phyloP scores from a whole-genome alignment of 2,888 invertebrate genomes.

The Drosophila pegasa region DNA sequence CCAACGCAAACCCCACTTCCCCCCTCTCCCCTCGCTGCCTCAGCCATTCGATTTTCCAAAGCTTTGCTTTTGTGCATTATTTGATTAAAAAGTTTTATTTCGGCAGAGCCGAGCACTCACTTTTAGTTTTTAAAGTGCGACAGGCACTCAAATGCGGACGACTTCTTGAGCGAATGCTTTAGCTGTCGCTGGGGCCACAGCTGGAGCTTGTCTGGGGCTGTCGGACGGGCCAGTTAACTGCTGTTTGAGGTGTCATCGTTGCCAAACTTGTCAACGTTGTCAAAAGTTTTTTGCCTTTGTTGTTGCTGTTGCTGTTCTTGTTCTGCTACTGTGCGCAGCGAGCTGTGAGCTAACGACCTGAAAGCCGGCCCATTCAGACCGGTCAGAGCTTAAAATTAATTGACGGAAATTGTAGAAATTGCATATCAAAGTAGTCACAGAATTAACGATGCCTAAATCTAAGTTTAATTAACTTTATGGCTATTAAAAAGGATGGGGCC shows the following conservation, averaged over 20 bases:
- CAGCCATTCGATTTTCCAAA: background rate
- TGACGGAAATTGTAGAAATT: conserved; percentile 27
- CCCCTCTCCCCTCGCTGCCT: background rate
- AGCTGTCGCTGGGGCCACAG: conserved; percentile 8
- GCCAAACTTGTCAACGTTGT: conserved; percentile 36
- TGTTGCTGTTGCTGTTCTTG: background rate
- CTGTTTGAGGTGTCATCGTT: conserved; percentile 29
- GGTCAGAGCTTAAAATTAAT: conserved; percentile 30
- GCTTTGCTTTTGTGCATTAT: conserved; percentile 36
- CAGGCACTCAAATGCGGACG: conserved; percentile 22
- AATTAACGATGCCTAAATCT: conserved; percentile 18
- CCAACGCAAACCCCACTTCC: background rate
- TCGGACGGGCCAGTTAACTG: conserved; percentile 24
- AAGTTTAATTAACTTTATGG: conserved; percentile 55
- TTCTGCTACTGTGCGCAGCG: conserved; percentile 4
- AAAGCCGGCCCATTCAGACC: background rate
- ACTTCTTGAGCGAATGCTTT: conserved; percentile 29
- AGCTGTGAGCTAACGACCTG: conserved; percentile 8
- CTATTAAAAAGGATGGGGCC: conserved; percentile 16
- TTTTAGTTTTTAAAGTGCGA: conserved; percentile 39
- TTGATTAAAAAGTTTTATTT: conserved; percentile 62
- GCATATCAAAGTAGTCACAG: conserved; percentile 18
- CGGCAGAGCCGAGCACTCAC: conserved; percentile 6
- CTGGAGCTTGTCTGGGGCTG: background rate
- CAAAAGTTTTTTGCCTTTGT: conserved; percentile 11